A percentile compares a stretch with the other conserved stretches of the same genome.
These are phyloP conservation scores for Xenopus tropicalis DNA, from an alignment of 2,113 vertebrate species.

Conservation along the genomic window DNA sequence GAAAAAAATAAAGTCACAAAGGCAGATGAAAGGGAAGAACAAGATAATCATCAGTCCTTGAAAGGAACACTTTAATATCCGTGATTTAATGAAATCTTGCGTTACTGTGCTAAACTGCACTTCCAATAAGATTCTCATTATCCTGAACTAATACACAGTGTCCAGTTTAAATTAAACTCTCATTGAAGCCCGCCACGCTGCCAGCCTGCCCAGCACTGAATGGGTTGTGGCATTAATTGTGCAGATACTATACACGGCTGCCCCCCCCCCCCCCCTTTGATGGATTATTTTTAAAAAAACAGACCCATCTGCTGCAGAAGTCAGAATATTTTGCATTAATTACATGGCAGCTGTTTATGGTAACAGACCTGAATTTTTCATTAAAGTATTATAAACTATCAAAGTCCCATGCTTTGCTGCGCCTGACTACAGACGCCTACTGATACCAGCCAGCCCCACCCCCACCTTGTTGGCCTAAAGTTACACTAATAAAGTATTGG, in stretches of 20 bases:
- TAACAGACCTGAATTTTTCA: constrained; percentile 15
- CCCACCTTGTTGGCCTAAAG: too few species aligned
- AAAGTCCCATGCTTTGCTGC: neutral
- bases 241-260: neutral
- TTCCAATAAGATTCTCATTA: too few species aligned
- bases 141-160: neutral
- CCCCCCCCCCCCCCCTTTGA: neutral
- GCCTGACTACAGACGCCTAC: neutral
- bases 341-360: constrained; percentile 30
- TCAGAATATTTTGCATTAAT: constrained; percentile 27
- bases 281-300: constrained; percentile 21
- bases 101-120: too few species aligned
- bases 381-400: neutral
- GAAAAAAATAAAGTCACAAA: constrained; percentile 6
- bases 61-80: constrained; percentile 7
- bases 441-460: too few species aligned
- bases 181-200: neutral
- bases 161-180: neutral
- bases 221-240: neutral
- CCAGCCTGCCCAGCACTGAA: neutral
- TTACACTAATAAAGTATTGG: too few species aligned
- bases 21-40: constrained; percentile 14
- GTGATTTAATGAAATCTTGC: neutral
- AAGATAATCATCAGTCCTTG: constrained; percentile 4
- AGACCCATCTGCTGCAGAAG: constrained; percentile 29